These are phyloP conservation scores for Cyclophora albipunctata DNA, from an alignment of 2,888 invertebrate genomes.

Conservation along the genomic window DNA sequence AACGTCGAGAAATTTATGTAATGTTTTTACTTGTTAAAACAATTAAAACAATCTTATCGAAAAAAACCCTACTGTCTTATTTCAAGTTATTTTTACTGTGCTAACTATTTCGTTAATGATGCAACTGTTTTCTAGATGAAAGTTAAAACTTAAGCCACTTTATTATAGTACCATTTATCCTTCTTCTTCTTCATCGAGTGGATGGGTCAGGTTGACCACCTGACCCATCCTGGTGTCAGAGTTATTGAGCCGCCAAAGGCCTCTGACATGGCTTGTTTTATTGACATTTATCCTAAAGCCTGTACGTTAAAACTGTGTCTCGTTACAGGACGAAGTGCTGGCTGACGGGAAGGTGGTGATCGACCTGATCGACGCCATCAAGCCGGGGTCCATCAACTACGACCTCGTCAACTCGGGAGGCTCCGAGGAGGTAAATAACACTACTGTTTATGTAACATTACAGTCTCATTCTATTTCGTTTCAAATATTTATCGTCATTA, in stretches of 20 bases:
- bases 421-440: constrained; percentile 82
- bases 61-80: no score
- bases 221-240: no score
- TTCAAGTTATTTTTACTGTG: not conserved
- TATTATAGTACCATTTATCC: not conserved
- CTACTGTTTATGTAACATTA: not conserved
- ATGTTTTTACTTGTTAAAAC: no score
- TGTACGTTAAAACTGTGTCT: no score
- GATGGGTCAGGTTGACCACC: not conserved
- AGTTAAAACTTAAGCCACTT: not conserved
- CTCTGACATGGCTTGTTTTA: not conserved
- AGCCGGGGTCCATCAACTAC: constrained; percentile 96
- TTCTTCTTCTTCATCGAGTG: not conserved
- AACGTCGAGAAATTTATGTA: no score
- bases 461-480: not conserved
- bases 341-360: constrained; percentile 93
- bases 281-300: not conserved
- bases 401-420: constrained; percentile 88
- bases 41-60: no score
- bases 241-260: no score
- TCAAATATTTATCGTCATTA: no score
- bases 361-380: constrained; percentile 97
- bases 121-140: not conserved
- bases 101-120: not conserved
- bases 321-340: constrained; percentile 86